Percentiles rank a stretch among this genome's conserved stretches.
Evolutionary conservation across 2,888 invertebrate genomes (phyloP).

Genomic region (Cylloceria caligata): DNA sequence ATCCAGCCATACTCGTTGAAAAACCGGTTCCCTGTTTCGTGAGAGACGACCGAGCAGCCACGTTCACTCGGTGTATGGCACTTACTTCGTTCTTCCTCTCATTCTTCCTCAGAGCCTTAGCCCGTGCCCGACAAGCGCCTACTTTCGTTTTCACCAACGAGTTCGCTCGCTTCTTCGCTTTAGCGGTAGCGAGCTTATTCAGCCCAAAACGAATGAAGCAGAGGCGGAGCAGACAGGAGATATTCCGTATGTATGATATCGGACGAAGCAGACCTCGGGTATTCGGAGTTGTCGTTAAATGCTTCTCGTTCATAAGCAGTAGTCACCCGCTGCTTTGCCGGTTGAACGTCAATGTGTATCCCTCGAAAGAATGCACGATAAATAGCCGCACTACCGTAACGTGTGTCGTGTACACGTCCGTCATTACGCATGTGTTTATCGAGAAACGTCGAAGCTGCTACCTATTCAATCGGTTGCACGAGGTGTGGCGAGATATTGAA

Average conservation of each 20-base stretch:
- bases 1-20: slow-evolving; percentile 79
- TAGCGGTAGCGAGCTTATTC: slow-evolving; percentile 17
- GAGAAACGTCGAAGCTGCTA: background rate
- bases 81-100: slow-evolving; percentile 58
- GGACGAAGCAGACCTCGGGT: background rate
- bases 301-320: slow-evolving; percentile 8
- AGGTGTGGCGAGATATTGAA: slow-evolving; percentile 54
- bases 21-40: slow-evolving; percentile 79
- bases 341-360: slow-evolving; percentile 21
- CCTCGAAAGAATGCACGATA: slow-evolving; percentile 23
- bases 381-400: slow-evolving; percentile 7
- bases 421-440: background rate
- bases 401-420: background rate
- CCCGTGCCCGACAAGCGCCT: slow-evolving; percentile 58
- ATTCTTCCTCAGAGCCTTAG: slow-evolving; percentile 44
- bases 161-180: slow-evolving; percentile 16
- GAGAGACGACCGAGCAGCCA: slow-evolving; percentile 63
- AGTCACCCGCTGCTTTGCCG: slow-evolving; percentile 9
- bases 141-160: slow-evolving; percentile 63
- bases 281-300: slow-evolving; percentile 27
- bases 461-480: slow-evolving; percentile 48
- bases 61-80: slow-evolving; percentile 61
- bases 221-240: background rate
- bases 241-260: background rate
- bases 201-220: slow-evolving; percentile 25